A percentile compares a stretch with the other conserved stretches of the same genome.
Evolutionary conservation across 1,140 invertebrate genomes (phyloP).

Genomic region (Fopius arisanus): DNA sequence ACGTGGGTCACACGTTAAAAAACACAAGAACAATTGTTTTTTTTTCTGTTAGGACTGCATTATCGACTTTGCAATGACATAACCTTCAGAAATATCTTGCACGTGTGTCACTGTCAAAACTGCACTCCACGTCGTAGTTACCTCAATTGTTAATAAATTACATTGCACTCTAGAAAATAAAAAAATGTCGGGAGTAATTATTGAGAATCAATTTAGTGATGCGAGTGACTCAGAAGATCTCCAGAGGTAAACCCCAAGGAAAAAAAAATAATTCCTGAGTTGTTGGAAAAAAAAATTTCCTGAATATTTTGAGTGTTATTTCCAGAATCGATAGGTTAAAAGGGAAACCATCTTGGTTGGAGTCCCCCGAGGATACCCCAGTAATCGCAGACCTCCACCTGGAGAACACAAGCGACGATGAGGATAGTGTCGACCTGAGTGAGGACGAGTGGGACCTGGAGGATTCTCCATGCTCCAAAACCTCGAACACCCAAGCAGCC

Average conservation of each 20-base stretch:
- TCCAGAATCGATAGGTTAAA: not conserved
- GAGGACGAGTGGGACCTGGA: conserved; percentile 51
- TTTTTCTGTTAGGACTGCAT: too few species aligned
- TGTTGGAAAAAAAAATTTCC: not conserved
- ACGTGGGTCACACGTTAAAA: too few species aligned
- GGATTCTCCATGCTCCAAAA: conserved; percentile 44
- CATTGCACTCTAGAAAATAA: too few species aligned
- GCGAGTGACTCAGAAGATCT: conserved; percentile 60
- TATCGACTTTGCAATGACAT: too few species aligned
- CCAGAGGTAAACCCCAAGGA: not conserved
- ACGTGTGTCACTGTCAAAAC: too few species aligned
- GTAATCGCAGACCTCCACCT: conserved; percentile 31
- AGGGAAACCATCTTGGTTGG: not conserved
- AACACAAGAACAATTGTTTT: too few species aligned
- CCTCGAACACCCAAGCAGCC: conserved; percentile 64
- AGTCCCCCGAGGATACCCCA: conserved; percentile 23
- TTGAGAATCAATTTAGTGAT: conserved; percentile 60
- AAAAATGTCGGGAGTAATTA: conserved; percentile 28
- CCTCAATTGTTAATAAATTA: too few species aligned
- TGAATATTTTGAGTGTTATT: not conserved
- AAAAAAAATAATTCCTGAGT: not conserved
- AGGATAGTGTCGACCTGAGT: conserved; percentile 46
- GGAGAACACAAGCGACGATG: conserved; percentile 41
- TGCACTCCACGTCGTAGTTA: too few species aligned
- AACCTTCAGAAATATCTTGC: too few species aligned